Conservation (phyloP, 2,113 vertebrate species). For the Telmatochromis sp. region DNA sequence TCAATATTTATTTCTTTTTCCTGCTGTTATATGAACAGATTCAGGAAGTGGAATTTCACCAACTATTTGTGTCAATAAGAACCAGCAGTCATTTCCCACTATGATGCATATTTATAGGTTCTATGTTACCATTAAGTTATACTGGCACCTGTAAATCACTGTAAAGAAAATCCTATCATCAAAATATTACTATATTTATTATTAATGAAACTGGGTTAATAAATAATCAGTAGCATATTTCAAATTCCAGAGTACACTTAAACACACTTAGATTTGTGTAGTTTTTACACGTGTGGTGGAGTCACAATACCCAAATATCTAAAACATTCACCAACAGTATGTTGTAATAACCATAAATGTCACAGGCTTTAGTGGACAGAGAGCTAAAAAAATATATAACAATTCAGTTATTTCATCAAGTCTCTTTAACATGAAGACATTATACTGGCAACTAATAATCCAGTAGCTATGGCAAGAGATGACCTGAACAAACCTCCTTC, state of each 20-base stretch:
- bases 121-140: background rate
- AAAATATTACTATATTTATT: background rate
- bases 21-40: background rate
- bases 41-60: background rate
- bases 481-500: background rate
- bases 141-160: background rate
- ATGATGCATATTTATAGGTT: background rate
- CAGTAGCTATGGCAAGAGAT: background rate
- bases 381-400: background rate
- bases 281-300: background rate
- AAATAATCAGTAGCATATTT: background rate
- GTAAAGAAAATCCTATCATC: background rate
- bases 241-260: background rate
- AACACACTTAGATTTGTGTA: background rate
- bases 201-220: background rate
- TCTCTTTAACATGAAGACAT: background rate
- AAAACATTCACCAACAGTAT: background rate
- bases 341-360: background rate
- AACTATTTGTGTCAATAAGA: background rate
- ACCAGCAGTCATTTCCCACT: background rate
- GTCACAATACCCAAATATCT: background rate
- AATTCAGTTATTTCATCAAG: fast-evolving
- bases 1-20: background rate
- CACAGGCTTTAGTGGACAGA: background rate
- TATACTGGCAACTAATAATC: background rate